Base-by-base conservation (phyloP, 2,113 vertebrate species). In the Tragelaphus imberbis region DNA sequence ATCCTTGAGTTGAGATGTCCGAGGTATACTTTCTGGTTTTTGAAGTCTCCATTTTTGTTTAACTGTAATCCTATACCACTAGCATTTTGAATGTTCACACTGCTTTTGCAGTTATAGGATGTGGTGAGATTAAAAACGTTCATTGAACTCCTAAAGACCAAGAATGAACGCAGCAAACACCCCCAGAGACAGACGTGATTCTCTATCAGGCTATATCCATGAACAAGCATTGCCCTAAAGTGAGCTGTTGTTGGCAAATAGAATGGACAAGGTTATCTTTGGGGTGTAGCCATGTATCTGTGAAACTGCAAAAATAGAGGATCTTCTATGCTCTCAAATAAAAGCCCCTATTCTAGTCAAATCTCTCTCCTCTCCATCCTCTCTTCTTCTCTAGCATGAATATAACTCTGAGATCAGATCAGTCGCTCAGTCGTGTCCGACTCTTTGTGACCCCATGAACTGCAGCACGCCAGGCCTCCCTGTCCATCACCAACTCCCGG, bases 11-110 rank as follows among this genome's bases (percentile, higher is more conserved):
- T 95, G 82, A 97, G 82, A 68, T 4, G 40, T 65, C 84, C 84
- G 40, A 79, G 58, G 28, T 91, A 59, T 79, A 56, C 10, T 81
- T 96, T 95, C 16, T 75, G 2, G 75, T 95, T 96, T 96, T 88
- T 71, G 25, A 91, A 63, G 40, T 90, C 63, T 92, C 61, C 8
- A 80, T 90, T 96, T 87, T 90, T 95, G 87, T 84, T 92, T 96
- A 94, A 96, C 90, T 97, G 44, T 96, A 89, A 85, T 94, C 58
- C 63, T 68, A 12, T 58, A 58, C 81, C 23, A 47, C 40, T 61
- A 82, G 40, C 77, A 59, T 94, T 95, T 96, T 92, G 49, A 85
- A 80, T 49, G 59, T 95, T 53, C 53, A 86, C 56, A 27, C 5
- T 81, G 58, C 53, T 61, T 93, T 87, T 44, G 65, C 9, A 55